Conservation (phyloP, 1,140 invertebrate genomes). For the Ceratosolen solmsi region DNA sequence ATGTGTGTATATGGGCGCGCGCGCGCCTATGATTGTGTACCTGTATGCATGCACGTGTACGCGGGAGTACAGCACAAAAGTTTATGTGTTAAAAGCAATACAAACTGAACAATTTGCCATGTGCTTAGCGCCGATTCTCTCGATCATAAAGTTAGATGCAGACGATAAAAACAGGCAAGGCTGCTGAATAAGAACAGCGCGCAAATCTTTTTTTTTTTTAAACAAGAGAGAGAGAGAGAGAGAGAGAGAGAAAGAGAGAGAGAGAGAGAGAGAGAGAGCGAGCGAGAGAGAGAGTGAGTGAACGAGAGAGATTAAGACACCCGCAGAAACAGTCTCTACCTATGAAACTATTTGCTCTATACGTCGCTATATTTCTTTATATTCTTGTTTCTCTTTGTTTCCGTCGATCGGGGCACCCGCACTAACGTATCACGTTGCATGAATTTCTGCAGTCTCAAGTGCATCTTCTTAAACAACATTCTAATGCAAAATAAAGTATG, state of each 20-base stretch:
- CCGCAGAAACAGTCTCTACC: not conserved
- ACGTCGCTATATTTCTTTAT: not conserved
- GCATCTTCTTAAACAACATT: conserved; percentile 19
- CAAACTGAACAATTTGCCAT: conserved; percentile 43
- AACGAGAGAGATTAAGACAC: not conserved
- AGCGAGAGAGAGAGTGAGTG: not conserved
- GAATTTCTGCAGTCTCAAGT: conserved; percentile 36
- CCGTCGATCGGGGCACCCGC: conserved; percentile 51
- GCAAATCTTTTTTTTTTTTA: conserved; percentile 5
- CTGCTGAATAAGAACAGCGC: not conserved
- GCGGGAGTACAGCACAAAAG: not conserved
- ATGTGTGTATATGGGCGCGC: not conserved
- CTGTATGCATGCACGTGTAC: not conserved
- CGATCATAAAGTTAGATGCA: conserved; percentile 37
- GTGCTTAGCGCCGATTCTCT: conserved; percentile 34
- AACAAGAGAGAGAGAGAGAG: not conserved
- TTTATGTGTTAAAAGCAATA: conserved; percentile 33
- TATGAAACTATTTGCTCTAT: conserved; percentile 2
- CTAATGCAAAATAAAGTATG: conserved; percentile 44
- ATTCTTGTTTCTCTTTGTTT: not conserved
- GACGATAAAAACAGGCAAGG: conserved; percentile 22
- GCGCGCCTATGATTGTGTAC: too few species aligned
- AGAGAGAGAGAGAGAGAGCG: not conserved
- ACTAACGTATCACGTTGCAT: conserved; percentile 47
- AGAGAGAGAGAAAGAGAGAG: not conserved